Base-by-base conservation (phyloP, 2,888 invertebrate genomes). In the Pyrrhia umbra region DNA sequence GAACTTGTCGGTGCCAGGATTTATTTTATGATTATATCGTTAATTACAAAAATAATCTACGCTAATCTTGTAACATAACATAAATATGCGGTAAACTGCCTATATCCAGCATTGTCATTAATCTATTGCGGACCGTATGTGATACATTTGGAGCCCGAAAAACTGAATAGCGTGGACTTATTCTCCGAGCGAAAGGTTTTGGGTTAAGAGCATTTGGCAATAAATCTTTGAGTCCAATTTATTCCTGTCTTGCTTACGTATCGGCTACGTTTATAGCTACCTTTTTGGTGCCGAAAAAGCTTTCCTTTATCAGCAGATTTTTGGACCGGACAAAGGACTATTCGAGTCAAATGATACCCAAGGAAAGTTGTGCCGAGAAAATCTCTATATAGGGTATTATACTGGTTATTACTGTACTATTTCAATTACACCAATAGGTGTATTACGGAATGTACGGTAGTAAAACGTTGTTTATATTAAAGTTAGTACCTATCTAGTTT, bases 191-290 rank as follows among this genome's bases (percentile, higher is more conserved):
- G 81, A 82, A 85, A 87, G 83, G 85, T 84, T 86, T 85, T 84
- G 90, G 88, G 91, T 91, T 93, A 92, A 94, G 89, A 94, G 94
- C 93, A 90, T 93, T 94, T 85, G 90, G 91, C 87, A 88, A 94
- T 94, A 94, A 94, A 94, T 94, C 92, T 84, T 86, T 82, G 82
- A 84, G 86, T 83, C 89, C 91, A 92, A 93, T 93, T 92, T 92
- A 92, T 91, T 90, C 88, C 88, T 90, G 90, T 90, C 90, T 88
- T 85, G 86, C 83, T 86, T 89, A 85, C 87, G 87, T 90, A 89
- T 90, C 85, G 88, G 86, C 85, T 84, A 85, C 88, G 84, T 89
- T 91, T 90, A 89, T 87, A 84, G 84, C 81, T 81, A 87, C 91
- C 90, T 90, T 90, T 90, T 88, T 78, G 80, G 87, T 85, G 83